Conservation (phyloP, 2,888 invertebrate genomes). For the Cryptocephalus moraei region DNA sequence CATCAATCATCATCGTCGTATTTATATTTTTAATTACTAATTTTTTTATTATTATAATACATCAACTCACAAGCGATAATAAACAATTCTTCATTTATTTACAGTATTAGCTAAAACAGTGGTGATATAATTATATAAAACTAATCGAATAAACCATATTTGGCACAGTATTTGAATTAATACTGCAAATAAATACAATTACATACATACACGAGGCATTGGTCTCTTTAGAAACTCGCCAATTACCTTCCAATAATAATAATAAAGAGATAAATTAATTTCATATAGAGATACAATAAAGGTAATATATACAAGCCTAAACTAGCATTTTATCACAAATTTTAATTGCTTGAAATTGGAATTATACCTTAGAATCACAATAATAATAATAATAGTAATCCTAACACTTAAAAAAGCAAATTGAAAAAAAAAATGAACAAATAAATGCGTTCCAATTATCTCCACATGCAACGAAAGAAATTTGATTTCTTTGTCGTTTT, state of each 20-base stretch:
- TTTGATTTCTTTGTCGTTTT: background rate
- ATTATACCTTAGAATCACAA: conserved; percentile 35
- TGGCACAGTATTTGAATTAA: conserved; percentile 33
- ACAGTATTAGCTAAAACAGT: conserved; percentile 23
- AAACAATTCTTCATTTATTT: conserved; percentile 16
- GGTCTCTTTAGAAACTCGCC: background rate
- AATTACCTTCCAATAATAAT: conserved; percentile 5
- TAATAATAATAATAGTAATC: conserved; percentile 8
- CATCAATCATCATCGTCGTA: too few species aligned
- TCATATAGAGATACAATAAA: conserved; percentile 15
- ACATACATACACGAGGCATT: conserved; percentile 1
- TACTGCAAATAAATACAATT: conserved; percentile 22
- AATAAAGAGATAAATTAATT: conserved; percentile 4
- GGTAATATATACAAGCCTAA: conserved; percentile 26
- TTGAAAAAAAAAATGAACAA: conserved; percentile 26
- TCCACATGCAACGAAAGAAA: background rate
- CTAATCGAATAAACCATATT: conserved; percentile 19
- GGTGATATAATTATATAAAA: conserved; percentile 12
- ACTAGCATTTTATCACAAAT: conserved; percentile 35
- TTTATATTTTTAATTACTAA: too few species aligned
- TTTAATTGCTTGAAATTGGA: conserved; percentile 37
- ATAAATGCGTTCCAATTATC: conserved; percentile 16
- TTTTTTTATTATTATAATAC: conserved; percentile 16
- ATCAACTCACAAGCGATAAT: conserved; percentile 27
- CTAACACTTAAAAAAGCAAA: conserved; percentile 30